Evolutionary conservation across 2,888 invertebrate genomes (phyloP).

Genomic region (Dryococelus australis): DNA sequence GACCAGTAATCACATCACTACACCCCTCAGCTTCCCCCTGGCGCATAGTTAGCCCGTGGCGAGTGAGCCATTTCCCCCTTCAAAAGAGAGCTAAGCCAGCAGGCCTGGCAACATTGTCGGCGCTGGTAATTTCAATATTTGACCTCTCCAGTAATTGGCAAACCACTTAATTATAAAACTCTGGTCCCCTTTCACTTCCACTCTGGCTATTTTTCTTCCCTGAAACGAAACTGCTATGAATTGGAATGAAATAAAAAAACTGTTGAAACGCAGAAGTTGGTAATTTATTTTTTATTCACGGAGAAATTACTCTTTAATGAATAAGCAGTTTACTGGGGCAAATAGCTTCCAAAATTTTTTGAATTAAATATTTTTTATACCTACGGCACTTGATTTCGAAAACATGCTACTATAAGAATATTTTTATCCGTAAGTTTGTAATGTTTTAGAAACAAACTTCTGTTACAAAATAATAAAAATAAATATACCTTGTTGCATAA

Average conservation of each 20-base stretch:
- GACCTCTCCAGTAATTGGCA: conserved; percentile 16
- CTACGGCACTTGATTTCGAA: background rate
- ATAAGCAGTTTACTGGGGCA: conserved; percentile 16
- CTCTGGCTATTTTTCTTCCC: background rate
- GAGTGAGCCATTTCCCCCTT: background rate
- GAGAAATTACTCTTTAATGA: background rate
- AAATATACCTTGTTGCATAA: no score
- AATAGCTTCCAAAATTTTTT: background rate
- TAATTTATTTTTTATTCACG: background rate
- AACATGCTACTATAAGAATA: background rate
- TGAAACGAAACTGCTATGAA: background rate
- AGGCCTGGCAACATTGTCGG: background rate
- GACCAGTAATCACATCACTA: conserved; percentile 16
- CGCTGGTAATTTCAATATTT: conserved; percentile 11
- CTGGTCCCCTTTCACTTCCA: background rate
- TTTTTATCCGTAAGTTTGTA: no score
- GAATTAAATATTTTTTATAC: background rate
- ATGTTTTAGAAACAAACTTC: no score
- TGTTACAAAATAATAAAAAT: no score
- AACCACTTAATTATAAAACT: conserved; percentile 16
- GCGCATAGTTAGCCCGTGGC: background rate
- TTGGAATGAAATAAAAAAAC: background rate
- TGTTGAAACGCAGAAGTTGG: conserved; percentile 1
- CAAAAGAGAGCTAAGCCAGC: conserved; percentile 3
- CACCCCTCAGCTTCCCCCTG: background rate